Conservation (phyloP, 2,113 vertebrate species). For the Archocentrus centrarchus region DNA sequence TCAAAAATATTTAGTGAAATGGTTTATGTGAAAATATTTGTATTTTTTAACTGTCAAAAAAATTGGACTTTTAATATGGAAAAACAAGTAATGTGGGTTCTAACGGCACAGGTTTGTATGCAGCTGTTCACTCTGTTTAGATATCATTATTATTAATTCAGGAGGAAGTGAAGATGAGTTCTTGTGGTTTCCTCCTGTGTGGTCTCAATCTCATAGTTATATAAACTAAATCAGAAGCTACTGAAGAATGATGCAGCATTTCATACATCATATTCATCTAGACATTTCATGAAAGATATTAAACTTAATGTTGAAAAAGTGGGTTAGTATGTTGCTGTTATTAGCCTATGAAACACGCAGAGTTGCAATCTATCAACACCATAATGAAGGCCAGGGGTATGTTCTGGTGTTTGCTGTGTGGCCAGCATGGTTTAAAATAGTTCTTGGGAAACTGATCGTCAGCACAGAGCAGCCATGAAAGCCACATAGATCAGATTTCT, state of each 20-base stretch:
- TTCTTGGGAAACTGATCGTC: constrained; percentile 53
- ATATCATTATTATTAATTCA: too few species aligned
- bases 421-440: constrained; percentile 70
- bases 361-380: constrained; percentile 19
- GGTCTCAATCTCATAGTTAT: neutral
- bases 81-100: neutral
- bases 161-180: constrained; percentile 1
- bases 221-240: neutral
- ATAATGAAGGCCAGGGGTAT: constrained; percentile 8
- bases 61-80: neutral
- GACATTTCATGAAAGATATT: neutral
- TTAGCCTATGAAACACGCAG: neutral
- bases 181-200: neutral
- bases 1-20: neutral
- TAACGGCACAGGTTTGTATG: too few species aligned
- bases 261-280: neutral
- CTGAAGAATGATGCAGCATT: neutral
- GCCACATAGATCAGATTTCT: constrained; percentile 52
- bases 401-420: constrained; percentile 25
- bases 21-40: neutral
- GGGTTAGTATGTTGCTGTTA: neutral
- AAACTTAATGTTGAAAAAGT: neutral
- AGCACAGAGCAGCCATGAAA: constrained; percentile 50
- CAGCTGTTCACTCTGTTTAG: too few species aligned
- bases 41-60: neutral